Conservation (phyloP, 2,797 vertebrate genomes). For the Garrulus glandarius region DNA sequence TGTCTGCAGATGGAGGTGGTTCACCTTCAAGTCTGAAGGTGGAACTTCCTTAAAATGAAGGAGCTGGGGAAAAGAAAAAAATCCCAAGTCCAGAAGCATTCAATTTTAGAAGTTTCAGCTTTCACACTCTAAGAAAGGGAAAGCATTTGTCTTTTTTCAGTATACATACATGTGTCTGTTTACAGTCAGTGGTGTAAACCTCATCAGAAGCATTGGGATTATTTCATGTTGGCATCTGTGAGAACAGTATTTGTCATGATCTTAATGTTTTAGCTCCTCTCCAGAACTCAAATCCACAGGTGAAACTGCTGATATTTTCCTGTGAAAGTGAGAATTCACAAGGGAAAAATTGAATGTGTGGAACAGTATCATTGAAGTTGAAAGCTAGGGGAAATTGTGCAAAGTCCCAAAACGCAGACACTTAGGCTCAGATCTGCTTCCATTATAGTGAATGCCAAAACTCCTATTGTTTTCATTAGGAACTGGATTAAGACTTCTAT, state of each 20-base stretch:
- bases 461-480: not conserved
- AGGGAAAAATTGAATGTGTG: not conserved
- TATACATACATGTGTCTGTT: not conserved
- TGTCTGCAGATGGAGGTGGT: not conserved
- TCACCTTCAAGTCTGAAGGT: not conserved
- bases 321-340: not conserved
- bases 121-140: not conserved
- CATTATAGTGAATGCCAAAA: not conserved
- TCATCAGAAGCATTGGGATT: not conserved
- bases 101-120: not conserved
- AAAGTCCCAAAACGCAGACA: not conserved
- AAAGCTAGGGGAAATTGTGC: not conserved
- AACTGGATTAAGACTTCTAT: slow-evolving; percentile 1
- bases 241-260: not conserved
- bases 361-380: not conserved
- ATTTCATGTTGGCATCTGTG: not conserved
- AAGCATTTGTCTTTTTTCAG: not conserved
- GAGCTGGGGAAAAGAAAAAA: not conserved
- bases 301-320: not conserved
- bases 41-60: not conserved
- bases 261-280: not conserved
- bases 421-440: not conserved
- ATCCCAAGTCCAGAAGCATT: not conserved
- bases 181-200: not conserved
- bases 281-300: not conserved